phyloP scores from a whole-genome alignment of 2,113 vertebrate species.

The Mionectes macconnelli region DNA sequence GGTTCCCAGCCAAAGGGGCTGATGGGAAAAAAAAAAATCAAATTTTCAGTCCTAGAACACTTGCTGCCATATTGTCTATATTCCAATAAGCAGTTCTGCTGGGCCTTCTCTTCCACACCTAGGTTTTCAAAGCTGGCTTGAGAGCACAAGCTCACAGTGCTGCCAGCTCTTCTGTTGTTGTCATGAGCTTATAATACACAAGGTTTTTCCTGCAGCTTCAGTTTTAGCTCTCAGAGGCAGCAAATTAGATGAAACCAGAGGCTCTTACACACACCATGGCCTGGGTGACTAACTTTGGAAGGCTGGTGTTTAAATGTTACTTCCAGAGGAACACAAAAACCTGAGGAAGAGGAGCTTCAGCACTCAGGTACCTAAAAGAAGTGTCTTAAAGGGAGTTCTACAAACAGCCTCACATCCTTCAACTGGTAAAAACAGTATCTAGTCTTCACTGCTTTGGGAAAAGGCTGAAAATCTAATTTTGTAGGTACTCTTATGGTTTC shows the following conservation, averaged over 20 bases:
- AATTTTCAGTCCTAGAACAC: background rate
- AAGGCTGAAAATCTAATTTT: background rate
- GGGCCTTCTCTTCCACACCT: background rate
- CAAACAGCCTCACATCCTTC: background rate
- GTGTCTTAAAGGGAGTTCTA: background rate
- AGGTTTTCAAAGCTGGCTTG: background rate
- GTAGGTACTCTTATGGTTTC: background rate
- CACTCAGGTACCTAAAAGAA: too few relatives aligned
- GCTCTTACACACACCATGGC: background rate
- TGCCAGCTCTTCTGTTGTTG: background rate
- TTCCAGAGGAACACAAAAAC: background rate
- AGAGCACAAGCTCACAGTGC: background rate
- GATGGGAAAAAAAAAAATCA: background rate
- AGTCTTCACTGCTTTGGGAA: background rate
- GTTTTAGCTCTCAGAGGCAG: background rate
- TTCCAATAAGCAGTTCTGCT: background rate
- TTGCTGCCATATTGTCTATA: background rate
- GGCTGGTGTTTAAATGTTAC: background rate
- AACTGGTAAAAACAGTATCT: background rate
- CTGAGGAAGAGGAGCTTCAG: background rate
- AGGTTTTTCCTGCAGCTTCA: background rate
- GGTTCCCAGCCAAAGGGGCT: background rate
- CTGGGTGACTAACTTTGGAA: background rate
- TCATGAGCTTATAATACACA: background rate
- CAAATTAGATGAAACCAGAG: background rate